phyloP scores from a whole-genome alignment of 2,113 vertebrate species.

The Perognathus longimembris region DNA sequence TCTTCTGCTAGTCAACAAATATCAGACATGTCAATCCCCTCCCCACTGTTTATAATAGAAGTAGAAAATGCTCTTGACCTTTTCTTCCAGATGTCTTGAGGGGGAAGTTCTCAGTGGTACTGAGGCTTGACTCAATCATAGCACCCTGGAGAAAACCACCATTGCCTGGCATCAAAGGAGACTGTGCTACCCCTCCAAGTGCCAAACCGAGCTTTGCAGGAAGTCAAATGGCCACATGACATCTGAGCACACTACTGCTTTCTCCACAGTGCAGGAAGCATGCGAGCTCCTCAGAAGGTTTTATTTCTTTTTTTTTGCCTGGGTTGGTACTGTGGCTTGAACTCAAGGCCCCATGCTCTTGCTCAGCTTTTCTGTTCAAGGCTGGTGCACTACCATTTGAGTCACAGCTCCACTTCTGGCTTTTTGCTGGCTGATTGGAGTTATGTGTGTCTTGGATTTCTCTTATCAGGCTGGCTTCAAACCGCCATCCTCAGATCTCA shows the following conservation, averaged over 20 bases:
- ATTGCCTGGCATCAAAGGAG: constrained; percentile 57
- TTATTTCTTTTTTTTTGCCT: no score
- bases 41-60: constrained; percentile 18
- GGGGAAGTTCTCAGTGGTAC: constrained; percentile 35
- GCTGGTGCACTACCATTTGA: no score
- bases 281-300: not conserved
- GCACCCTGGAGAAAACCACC: constrained; percentile 54
- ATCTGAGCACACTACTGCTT: not conserved
- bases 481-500: no score
- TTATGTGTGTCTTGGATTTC: no score
- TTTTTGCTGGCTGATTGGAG: no score
- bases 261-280: constrained; percentile 53
- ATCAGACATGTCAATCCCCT: not conserved
- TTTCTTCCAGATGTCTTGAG: not conserved
- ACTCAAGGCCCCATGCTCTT: no score
- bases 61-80: not conserved
- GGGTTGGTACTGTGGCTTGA: no score
- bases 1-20: constrained; percentile 40
- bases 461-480: no score
- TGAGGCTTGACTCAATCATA: constrained; percentile 55
- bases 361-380: no score
- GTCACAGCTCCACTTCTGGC: no score
- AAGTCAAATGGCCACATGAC: no score
- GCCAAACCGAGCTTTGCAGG: constrained; percentile 61
- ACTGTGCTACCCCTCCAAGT: constrained; percentile 38